Conservation (phyloP, 2,113 vertebrate species). For the Capreolus pygargus region DNA sequence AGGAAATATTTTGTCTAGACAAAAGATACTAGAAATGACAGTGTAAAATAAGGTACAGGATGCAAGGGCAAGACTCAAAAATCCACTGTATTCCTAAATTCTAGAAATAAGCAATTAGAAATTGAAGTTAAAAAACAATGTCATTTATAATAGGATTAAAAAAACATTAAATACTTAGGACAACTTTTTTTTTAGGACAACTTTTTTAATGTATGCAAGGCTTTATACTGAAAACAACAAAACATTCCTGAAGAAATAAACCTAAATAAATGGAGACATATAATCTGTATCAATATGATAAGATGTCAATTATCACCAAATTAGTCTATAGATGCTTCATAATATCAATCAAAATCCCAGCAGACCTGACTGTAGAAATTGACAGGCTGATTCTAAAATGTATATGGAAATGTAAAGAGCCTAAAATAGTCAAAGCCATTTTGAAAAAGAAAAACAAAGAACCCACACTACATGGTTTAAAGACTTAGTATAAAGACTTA, state of each 20-base stretch:
- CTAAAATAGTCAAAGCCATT: background rate
- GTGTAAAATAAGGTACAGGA: background rate
- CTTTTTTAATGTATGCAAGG: background rate
- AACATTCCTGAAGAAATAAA: constrained; percentile 31
- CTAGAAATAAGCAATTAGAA: background rate
- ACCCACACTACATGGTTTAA: background rate
- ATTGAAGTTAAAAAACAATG: background rate
- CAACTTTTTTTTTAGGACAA: background rate
- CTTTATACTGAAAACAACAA: background rate
- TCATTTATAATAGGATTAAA: background rate
- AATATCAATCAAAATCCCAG: background rate
- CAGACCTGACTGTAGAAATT: background rate
- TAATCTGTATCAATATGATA: background rate
- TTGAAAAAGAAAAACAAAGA: background rate
- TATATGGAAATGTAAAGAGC: background rate
- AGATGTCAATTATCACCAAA: background rate
- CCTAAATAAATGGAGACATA: background rate
- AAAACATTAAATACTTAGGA: background rate
- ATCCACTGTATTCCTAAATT: background rate
- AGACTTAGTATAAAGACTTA: background rate
- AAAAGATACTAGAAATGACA: background rate
- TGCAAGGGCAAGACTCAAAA: background rate
- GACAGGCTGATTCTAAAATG: background rate
- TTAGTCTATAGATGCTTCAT: background rate
- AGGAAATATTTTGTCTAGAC: background rate